phyloP scores from a whole-genome alignment of 2,888 invertebrate species.

The Synanthedon myopaeformis region DNA sequence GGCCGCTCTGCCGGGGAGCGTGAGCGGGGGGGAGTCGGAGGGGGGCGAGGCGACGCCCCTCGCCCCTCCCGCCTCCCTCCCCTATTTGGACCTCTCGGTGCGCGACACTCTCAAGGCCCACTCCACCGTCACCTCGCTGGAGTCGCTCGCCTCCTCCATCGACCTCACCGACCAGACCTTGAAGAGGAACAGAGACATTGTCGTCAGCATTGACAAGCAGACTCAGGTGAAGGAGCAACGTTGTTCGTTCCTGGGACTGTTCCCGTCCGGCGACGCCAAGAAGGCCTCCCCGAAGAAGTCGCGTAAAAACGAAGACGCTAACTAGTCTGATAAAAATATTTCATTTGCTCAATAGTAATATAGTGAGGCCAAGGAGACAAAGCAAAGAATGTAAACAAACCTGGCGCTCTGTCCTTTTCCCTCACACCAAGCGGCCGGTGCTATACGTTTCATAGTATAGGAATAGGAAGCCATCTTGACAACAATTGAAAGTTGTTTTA shows the following conservation, averaged over 20 bases:
- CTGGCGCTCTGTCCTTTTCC: too few relatives aligned
- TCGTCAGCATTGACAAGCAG: conserved; percentile 35
- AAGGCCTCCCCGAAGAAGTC: conserved; percentile 12
- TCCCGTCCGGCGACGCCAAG: conserved; percentile 32
- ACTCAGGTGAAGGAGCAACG: conserved; percentile 45
- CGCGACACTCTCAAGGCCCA: conserved; percentile 26
- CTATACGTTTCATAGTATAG: too few relatives aligned
- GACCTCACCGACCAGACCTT: conserved; percentile 30
- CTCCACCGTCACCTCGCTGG: conserved; percentile 70
- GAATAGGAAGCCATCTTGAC: too few relatives aligned
- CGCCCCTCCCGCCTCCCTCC: conserved; percentile 7
- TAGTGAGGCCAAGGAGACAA: too few relatives aligned
- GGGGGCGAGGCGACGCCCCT: neutral
- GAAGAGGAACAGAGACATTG: conserved; percentile 35
- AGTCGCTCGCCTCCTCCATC: conserved; percentile 60
- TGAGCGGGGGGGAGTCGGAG: neutral
- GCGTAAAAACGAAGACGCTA: neutral
- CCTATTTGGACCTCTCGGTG: conserved; percentile 36
- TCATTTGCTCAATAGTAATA: too few relatives aligned
- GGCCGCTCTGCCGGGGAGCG: conserved; percentile 19
- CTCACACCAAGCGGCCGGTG: too few relatives aligned
- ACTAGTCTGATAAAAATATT: too few relatives aligned
- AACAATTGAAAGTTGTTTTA: too few relatives aligned
- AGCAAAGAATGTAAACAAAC: too few relatives aligned
- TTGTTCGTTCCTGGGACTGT: conserved; percentile 33